Conservation (phyloP, 2,888 invertebrate genomes). For the Linnaemya vulpina region DNA sequence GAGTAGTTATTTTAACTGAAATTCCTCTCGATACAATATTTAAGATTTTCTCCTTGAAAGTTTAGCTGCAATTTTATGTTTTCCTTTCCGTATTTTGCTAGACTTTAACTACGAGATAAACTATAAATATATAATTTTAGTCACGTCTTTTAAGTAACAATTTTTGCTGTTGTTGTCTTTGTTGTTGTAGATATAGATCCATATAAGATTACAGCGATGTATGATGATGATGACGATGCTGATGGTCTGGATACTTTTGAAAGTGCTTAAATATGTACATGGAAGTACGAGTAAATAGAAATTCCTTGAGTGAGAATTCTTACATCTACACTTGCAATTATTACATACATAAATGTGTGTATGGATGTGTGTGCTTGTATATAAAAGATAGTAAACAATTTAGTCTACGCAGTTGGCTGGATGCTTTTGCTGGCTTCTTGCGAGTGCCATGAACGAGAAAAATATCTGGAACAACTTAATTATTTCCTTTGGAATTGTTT, state of each 20-base stretch:
- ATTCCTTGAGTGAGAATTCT: slow-evolving; percentile 34
- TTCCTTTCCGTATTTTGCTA: slow-evolving; percentile 1
- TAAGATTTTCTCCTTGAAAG: slow-evolving; percentile 31
- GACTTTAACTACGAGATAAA: slow-evolving; percentile 57
- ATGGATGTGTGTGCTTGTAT: not conserved
- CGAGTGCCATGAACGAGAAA: not conserved
- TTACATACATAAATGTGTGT: not conserved
- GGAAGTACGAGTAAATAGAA: slow-evolving; percentile 29
- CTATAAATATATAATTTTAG: slow-evolving; percentile 70
- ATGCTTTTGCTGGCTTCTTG: not conserved
- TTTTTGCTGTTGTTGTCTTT: not conserved
- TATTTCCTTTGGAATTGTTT: slow-evolving; percentile 23
- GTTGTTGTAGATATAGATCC: slow-evolving; percentile 58
- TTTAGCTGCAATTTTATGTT: slow-evolving; percentile 26
- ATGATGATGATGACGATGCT: too few relatives aligned
- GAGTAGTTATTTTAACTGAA: slow-evolving; percentile 46
- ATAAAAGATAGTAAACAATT: not conserved
- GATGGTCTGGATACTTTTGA: slow-evolving; percentile 3
- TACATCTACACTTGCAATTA: not conserved
- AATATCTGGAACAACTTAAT: slow-evolving; percentile 38
- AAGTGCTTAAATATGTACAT: slow-evolving; percentile 12
- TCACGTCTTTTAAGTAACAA: slow-evolving; percentile 67
- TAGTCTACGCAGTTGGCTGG: not conserved
- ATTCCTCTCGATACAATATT: slow-evolving; percentile 28
- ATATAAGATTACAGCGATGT: slow-evolving; percentile 62